Conservation (phyloP, 53 echinoderm and acorn worm genomes). For the Astropecten irregularis region DNA sequence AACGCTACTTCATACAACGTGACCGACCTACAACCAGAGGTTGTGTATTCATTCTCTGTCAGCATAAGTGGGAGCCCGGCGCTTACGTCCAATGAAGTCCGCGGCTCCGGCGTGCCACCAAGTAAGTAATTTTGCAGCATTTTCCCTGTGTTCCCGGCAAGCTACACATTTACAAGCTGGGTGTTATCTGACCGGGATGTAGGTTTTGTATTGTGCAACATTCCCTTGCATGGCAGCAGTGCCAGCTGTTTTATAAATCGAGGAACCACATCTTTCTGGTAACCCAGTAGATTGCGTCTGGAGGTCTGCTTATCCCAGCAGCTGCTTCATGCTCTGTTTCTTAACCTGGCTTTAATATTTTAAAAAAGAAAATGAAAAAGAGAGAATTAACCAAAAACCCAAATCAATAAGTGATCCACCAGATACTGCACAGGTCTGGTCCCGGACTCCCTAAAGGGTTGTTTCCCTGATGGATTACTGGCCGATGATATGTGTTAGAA, state of each 20-base stretch:
- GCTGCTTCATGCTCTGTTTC: constrained; percentile 29
- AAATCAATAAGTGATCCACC: background rate
- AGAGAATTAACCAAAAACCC: too few relatives aligned
- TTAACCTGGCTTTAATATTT: constrained; percentile 3
- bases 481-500: too few relatives aligned
- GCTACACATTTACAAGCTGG: background rate
- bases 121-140: too few relatives aligned
- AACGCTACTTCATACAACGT: constrained; percentile 5
- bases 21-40: background rate
- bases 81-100: background rate
- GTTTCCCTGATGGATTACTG: constrained; percentile 16
- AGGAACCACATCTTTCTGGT: too few relatives aligned
- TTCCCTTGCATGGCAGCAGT: too few relatives aligned
- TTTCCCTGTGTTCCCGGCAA: background rate
- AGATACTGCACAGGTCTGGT: background rate
- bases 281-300: too few relatives aligned
- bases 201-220: too few relatives aligned
- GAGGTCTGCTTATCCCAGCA: background rate
- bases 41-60: constrained; percentile 2
- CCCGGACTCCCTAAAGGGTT: background rate
- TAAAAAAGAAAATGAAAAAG: too few relatives aligned
- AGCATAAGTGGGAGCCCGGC: background rate
- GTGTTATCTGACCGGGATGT: too few relatives aligned
- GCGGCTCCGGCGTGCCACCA: constrained; percentile 8
- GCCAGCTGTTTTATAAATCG: too few relatives aligned